A percentile compares a stretch with the other conserved stretches of the same genome.
These are phyloP conservation scores for Eulimnadia texana DNA, from an alignment of 1,140 invertebrate genomes.

Conservation along the genomic window DNA sequence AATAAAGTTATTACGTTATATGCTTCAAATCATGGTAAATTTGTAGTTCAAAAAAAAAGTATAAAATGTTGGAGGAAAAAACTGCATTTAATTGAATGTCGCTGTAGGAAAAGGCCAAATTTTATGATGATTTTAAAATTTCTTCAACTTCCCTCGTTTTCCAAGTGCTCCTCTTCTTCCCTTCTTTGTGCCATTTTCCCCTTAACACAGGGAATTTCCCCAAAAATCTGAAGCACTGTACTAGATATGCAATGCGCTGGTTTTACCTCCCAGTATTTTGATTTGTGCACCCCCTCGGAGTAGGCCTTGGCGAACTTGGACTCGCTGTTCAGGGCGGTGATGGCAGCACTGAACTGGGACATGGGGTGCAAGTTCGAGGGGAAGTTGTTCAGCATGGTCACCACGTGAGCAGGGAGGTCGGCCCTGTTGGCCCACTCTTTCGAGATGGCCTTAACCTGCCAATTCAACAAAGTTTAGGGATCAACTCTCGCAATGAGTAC, in stretches of 20 bases:
- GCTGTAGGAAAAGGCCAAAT: too few species aligned
- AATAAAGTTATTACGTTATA: too few species aligned
- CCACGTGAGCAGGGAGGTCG: constrained; percentile 79
- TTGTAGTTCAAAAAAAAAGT: too few species aligned
- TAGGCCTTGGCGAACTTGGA: constrained; percentile 90
- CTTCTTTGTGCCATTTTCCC: too few species aligned
- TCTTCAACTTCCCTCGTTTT: too few species aligned
- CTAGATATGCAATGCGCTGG: background rate
- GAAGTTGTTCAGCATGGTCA: constrained; percentile 88
- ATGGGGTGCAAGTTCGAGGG: constrained; percentile 88
- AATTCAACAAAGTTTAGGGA: constrained; percentile 18
- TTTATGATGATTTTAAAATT: too few species aligned
- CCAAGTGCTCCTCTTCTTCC: too few species aligned
- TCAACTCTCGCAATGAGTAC: background rate
- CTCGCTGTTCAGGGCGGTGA: constrained; percentile 83
- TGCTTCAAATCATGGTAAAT: too few species aligned
- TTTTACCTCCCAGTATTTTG: constrained; percentile 73
- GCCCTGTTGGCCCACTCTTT: constrained; percentile 83
- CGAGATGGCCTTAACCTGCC: constrained; percentile 60
- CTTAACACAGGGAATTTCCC: too few species aligned
- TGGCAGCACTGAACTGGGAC: constrained; percentile 86
- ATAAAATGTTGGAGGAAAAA: too few species aligned
- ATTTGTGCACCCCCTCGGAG: constrained; percentile 64
- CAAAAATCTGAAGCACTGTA: too few species aligned
- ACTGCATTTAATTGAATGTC: too few species aligned